Evolutionary conservation across 2,888 invertebrate genomes (phyloP).

Genomic region (Pediacus dermestoides): DNA sequence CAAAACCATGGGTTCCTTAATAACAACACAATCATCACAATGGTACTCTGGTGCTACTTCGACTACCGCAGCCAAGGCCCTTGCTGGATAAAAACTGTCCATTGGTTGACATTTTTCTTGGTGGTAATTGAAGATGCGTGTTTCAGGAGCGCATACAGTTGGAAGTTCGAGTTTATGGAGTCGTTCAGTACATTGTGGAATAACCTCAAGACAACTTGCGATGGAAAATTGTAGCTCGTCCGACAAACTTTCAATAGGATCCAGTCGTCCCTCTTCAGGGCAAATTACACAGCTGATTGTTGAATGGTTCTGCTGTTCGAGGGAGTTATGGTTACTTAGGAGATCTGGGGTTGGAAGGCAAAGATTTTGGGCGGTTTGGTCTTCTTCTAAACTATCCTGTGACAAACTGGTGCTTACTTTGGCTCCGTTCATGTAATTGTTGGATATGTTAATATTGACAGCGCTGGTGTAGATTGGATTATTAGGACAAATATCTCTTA

Average conservation of each 20-base stretch:
- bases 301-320: conserved; percentile 39
- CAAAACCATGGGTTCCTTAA: conserved; percentile 34
- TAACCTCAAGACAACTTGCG: conserved; percentile 1
- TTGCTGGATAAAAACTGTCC: conserved; percentile 27
- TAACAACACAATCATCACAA: conserved; percentile 24
- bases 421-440: conserved; percentile 51
- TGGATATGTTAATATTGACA: conserved; percentile 60
- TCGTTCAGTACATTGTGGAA: conserved; percentile 11
- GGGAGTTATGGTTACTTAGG: conserved; percentile 56
- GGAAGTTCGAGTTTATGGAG: conserved; percentile 29
- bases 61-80: conserved; percentile 20
- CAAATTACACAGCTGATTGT: no score
- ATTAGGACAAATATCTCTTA: conserved; percentile 21
- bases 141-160: conserved; percentile 36
- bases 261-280: conserved; percentile 4
- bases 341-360: conserved; percentile 56
- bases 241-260: not conserved
- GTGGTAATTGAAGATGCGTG: conserved; percentile 16
- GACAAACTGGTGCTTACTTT: conserved; percentile 49
- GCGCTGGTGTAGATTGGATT: conserved; percentile 51
- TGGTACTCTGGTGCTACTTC: conserved; percentile 12
- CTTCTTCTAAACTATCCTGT: conserved; percentile 53
- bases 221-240: not conserved
- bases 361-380: conserved; percentile 31
- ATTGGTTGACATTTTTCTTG: conserved; percentile 24